Evolutionary conservation across 2,113 vertebrate genomes (phyloP), one percentile per base, ranked within the genome.

Genomic region (Anarhynchus alexandrinus): DNA sequence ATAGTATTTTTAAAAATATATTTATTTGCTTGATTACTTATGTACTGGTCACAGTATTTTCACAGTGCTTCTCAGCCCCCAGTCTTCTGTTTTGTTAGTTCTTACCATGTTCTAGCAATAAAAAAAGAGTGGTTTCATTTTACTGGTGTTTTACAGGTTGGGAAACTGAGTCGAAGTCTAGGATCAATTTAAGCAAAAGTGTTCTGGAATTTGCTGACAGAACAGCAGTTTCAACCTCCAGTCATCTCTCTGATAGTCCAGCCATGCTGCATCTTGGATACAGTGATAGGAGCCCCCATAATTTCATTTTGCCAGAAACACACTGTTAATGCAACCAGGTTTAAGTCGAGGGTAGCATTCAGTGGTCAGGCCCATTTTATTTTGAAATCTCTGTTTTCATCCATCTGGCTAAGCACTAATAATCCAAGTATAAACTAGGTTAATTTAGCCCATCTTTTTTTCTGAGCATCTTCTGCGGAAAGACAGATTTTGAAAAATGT

Each of bases 311-410:
- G 78, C 62, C 38, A 73, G 49, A 95, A 96, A 81, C 34, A 57
- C 15, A 10, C 27, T 18, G 18, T 40, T 59, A 64, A 22, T 51
- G 12, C 43, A 36, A 47, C 5, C 14, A 57, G 45, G 40, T 79
- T 83, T 83, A 95, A 93, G 59, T 94, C 32, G 10, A 89, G 61
- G 84, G 83, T 89, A 93, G 94, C 94, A 91, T 96, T 86, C 94
- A 89, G 93, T 94, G 89, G 87, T 89, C 61, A 89, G n/a, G 74
- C 43, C 7, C 7, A 59, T 57, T 91, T 84, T 76, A 36, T 57
- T 89, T 82, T 65, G 1, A 51, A 45, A 4, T 26, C 6, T 58
- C 21, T 76, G 4, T 40, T 51, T 83, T 70, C 10, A 21, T 43
- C 66, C 16, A 4, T 40, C 38, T 67, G 51, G 15, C 25, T 71